These are phyloP conservation scores for Panthera uncia DNA, from an alignment of 2,113 vertebrate genomes.

Conservation along the genomic window DNA sequence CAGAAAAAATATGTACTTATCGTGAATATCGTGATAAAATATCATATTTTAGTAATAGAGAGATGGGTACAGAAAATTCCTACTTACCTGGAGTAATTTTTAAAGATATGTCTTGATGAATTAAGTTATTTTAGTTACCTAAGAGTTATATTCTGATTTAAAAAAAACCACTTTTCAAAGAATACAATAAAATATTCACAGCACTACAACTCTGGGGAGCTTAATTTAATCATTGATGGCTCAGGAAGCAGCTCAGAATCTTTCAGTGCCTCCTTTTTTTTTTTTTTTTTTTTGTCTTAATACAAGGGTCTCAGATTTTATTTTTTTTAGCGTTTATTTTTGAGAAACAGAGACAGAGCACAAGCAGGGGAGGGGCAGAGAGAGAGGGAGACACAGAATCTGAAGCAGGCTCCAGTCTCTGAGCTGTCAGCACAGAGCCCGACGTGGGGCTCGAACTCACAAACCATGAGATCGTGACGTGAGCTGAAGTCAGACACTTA, in stretches of 20 bases:
- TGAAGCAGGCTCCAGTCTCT: too few species aligned
- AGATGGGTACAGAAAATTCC: background rate
- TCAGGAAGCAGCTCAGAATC: background rate
- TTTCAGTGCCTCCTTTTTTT: background rate
- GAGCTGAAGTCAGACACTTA: too few species aligned
- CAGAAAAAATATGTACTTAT: background rate
- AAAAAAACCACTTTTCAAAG: conserved; percentile 17
- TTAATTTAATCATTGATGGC: background rate
- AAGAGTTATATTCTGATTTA: background rate
- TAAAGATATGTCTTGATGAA: conserved; percentile 7
- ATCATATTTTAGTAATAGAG: background rate
- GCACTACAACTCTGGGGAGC: background rate
- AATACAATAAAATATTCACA: conserved; percentile 39
- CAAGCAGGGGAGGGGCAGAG: too few species aligned
- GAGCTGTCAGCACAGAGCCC: too few species aligned
- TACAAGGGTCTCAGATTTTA: too few species aligned
- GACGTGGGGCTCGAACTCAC: too few species aligned
- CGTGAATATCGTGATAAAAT: too few species aligned
- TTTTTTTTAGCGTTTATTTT: too few species aligned
- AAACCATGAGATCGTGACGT: too few species aligned
- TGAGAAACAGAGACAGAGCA: too few species aligned
- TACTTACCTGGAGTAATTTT: background rate
- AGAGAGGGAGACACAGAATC: too few species aligned
- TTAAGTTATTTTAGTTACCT: conserved; percentile 9
- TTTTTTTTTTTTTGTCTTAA: too few species aligned